Percentiles rank a stretch among this genome's conserved stretches.
Conservation (phyloP, 2,113 vertebrate genomes). For the Quiscalus mexicanus region DNA sequence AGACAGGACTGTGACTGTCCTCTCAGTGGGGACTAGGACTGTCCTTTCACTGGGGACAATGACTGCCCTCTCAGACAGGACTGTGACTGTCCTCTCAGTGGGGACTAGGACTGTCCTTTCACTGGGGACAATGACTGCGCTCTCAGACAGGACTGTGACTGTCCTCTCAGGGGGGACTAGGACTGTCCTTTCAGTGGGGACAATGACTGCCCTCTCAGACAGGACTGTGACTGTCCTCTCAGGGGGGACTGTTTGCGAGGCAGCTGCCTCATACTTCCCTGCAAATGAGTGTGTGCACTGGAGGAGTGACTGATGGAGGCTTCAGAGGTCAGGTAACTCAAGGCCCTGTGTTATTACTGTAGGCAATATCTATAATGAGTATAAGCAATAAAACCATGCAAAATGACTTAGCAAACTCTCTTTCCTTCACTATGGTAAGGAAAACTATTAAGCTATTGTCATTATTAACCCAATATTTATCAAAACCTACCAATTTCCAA, state of each 20-base stretch:
- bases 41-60: not conserved
- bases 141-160: too few species aligned
- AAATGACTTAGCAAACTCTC: not conserved
- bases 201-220: not conserved
- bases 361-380: not conserved
- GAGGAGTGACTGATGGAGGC: not conserved
- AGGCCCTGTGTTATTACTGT: not conserved
- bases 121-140: too few species aligned
- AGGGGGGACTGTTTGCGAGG: not conserved
- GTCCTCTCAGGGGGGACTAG: not conserved
- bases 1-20: not conserved
- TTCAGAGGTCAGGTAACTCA: not conserved
- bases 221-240: not conserved
- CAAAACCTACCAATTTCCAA: not conserved
- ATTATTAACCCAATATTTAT: not conserved
- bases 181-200: not conserved
- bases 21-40: not conserved
- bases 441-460: not conserved
- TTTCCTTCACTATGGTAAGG: not conserved
- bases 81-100: not conserved
- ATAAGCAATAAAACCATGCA: not conserved
- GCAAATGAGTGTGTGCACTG: not conserved
- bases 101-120: too few species aligned
- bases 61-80: too few species aligned
- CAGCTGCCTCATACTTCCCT: not conserved